phyloP scores from a whole-genome alignment of 2,888 invertebrate genomes.

The Trichogramma dendrolimi region DNA sequence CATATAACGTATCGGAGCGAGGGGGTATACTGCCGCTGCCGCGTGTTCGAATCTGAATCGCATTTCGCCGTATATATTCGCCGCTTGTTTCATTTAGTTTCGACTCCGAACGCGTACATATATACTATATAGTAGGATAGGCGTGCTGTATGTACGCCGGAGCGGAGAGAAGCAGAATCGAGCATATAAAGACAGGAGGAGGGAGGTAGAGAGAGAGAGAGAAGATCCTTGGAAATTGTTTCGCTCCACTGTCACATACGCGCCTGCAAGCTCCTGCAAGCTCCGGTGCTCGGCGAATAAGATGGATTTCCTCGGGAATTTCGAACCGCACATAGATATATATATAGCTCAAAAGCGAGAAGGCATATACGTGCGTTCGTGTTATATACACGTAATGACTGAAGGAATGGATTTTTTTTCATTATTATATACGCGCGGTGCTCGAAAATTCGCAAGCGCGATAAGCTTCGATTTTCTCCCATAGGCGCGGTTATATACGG shows the following conservation, averaged over 20 bases:
- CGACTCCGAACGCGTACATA: too few relatives aligned
- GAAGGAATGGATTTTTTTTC: background rate
- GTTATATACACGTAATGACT: background rate
- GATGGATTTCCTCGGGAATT: conserved; percentile 15
- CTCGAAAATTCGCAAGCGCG: background rate
- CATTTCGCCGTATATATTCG: too few relatives aligned
- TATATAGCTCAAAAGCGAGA: background rate
- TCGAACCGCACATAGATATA: background rate
- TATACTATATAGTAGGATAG: too few relatives aligned
- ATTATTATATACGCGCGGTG: background rate
- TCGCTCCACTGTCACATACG: conserved; percentile 9
- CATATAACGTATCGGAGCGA: too few relatives aligned
- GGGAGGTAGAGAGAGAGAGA: background rate
- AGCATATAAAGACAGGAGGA: too few relatives aligned
- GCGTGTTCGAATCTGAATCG: too few relatives aligned
- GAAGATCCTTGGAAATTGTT: conserved; percentile 21
- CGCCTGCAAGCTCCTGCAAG: background rate
- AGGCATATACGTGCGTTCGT: background rate
- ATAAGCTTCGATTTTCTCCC: background rate
- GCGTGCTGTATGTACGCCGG: too few relatives aligned
- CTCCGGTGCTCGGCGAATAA: background rate
- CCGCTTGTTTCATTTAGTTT: too few relatives aligned
- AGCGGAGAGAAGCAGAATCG: too few relatives aligned
- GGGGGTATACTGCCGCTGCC: too few relatives aligned
- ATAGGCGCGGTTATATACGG: background rate